phyloP scores from a whole-genome alignment of 2,113 vertebrate species.

The Copsychus sechellarum region DNA sequence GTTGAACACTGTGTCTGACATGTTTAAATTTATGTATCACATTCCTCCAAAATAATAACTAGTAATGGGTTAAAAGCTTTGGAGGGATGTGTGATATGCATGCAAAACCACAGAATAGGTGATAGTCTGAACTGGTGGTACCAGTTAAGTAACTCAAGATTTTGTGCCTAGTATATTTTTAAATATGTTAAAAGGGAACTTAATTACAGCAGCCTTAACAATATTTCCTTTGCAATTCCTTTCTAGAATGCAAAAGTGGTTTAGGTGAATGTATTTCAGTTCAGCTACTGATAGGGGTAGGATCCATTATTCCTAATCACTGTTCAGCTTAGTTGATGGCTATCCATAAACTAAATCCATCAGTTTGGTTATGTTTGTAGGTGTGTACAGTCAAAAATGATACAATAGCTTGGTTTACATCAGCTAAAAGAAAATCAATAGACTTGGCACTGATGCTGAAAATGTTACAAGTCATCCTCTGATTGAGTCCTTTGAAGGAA shows the following conservation, averaged over 20 bases:
- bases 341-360: not conserved
- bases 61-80: constrained; percentile 52
- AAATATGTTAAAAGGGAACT: not conserved
- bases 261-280: not conserved
- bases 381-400: not conserved
- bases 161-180: constrained; percentile 1
- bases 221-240: not conserved
- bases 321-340: not conserved
- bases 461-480: not conserved
- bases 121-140: constrained; percentile 48
- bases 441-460: not conserved
- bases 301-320: not conserved
- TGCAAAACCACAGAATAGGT: constrained; percentile 38
- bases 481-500: not conserved
- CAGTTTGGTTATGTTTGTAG: not conserved
- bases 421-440: not conserved
- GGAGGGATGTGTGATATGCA: not conserved
- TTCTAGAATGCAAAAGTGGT: not conserved
- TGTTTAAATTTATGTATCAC: constrained; percentile 75
- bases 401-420: not conserved
- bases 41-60: constrained; percentile 64
- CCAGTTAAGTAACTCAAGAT: constrained; percentile 40
- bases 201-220: not conserved
- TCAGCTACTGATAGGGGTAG: not conserved
- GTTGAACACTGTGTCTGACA: constrained; percentile 75